Evolutionary conservation across 2,888 invertebrate genomes (phyloP).

Genomic region (Drosophila leonis): DNA sequence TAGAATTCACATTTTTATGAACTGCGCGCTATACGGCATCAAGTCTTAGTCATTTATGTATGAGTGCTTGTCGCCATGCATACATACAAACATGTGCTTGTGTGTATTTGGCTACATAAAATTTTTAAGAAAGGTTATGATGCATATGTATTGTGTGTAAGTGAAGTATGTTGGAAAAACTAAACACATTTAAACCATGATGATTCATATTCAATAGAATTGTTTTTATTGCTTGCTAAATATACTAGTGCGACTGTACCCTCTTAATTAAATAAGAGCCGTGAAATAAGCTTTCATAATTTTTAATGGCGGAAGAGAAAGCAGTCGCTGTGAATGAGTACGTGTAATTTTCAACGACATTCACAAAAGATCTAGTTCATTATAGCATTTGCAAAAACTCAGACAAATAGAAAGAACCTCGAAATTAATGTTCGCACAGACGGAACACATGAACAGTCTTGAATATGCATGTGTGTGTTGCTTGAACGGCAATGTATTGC

Average conservation of each 20-base stretch:
- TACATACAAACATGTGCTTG: conserved; percentile 2
- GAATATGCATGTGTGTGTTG: conserved; percentile 10
- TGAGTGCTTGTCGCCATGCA: background rate
- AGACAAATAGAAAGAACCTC: conserved; percentile 50
- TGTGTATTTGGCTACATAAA: conserved; percentile 10
- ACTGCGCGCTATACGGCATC: background rate
- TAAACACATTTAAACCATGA: conserved; percentile 13
- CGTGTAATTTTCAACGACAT: conserved; percentile 19
- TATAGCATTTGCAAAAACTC: conserved; percentile 28
- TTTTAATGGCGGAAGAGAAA: conserved; percentile 16
- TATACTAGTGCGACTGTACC: conserved; percentile 57
- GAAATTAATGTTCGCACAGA: conserved; percentile 29
- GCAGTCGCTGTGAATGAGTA: conserved; percentile 1
- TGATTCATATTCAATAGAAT: conserved; percentile 55
- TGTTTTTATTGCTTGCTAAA: conserved; percentile 15
- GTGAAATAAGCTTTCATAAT: conserved; percentile 15
- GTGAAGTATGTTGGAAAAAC: conserved; percentile 3
- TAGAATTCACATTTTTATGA: background rate
- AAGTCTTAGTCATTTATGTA: conserved; percentile 13
- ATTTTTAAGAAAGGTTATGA: conserved; percentile 56
- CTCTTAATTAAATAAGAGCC: conserved; percentile 54
- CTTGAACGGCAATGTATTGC: conserved; percentile 64
- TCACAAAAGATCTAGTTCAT: conserved; percentile 17
- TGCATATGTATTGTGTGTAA: conserved; percentile 29
- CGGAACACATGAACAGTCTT: conserved; percentile 25